Percentiles rank a stretch among this genome's conserved stretches.
Conservation (phyloP, 2,113 vertebrate genomes). For the Burhinus oedicnemus region DNA sequence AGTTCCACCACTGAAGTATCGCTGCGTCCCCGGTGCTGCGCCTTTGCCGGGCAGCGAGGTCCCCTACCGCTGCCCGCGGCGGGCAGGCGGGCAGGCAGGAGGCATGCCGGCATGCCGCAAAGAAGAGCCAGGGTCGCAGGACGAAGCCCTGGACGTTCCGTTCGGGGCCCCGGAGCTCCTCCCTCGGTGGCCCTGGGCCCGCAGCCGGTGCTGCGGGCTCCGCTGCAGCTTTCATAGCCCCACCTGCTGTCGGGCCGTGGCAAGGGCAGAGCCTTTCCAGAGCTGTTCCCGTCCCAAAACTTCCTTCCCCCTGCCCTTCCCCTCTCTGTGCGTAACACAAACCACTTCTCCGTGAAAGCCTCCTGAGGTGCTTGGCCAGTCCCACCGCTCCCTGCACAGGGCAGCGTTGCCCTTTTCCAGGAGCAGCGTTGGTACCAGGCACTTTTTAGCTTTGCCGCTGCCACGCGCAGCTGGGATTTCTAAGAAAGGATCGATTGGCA, state of each 20-base stretch:
- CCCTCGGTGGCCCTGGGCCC: accelerated
- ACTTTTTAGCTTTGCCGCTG: background rate
- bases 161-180: background rate
- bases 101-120: too few species aligned
- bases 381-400: background rate
- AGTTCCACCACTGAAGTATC: background rate
- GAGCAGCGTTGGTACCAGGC: accelerated
- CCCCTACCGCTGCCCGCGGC: background rate
- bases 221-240: accelerated
- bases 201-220: accelerated
- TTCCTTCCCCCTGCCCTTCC: too few species aligned
- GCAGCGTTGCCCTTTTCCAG: background rate
- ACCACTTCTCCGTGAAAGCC: background rate
- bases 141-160: accelerated
- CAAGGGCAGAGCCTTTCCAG: background rate
- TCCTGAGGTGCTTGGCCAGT: background rate
- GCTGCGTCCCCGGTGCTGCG: accelerated
- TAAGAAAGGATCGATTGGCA: background rate
- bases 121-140: too few species aligned
- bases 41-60: background rate
- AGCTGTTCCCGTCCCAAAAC: background rate
- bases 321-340: background rate
- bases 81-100: too few species aligned
- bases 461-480: background rate
- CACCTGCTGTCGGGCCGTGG: background rate